Base-by-base conservation (phyloP, 1,140 invertebrate species). In the Rhagoletis zephyria region DNA sequence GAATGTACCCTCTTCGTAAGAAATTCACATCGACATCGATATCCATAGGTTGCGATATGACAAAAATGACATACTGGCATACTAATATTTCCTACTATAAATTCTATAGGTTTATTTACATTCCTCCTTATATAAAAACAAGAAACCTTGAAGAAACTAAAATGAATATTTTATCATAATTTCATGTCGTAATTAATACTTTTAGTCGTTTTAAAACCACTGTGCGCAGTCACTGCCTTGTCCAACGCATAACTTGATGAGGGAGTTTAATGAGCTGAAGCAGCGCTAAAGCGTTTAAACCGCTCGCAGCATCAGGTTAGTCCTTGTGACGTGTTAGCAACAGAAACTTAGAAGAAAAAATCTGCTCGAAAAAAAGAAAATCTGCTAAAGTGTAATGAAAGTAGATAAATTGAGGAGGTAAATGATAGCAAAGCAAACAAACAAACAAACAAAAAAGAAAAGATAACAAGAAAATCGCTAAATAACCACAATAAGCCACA, bases 221-320 rank as follows among this genome's bases (percentile, higher is more conserved):
- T 51, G 85, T 67, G 40, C 45, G 16, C 12, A 45, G 4, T 48
- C 5, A 10, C 63, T 45, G 42, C 4, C 42, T 48, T 48, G 14
- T 30, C 42, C 70, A 16, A 10, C 10, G 16, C 40, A 5, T 30
- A 40, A 63, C 77, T 51, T 87, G 90, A 63, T 45, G 59, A 70
- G 87, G 85, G 65, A 63, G 85, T 88, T 88, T 92, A 92, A 92
- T 92, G 91, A 90, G 90, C 90, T 92, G 91, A 91, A 91, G 91
- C 91, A 90, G 89, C 87, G 87, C 87, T 88, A 88, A 89, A 88
- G 85, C 88, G 89, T 90, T 91, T 92, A 92, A 92, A 90, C 90
- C 90, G 89, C 89, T 90, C 88, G 88, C 70, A 87, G 87, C 63
- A 45, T 81, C 85, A 81, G 74, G 74, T 81, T 51, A 81, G n/a